Evolutionary conservation across 64 coral and sea anemone species (phyloP), one percentile per base, ranked within the genome.

Genomic region (Dendrophyllia cribrosa): DNA sequence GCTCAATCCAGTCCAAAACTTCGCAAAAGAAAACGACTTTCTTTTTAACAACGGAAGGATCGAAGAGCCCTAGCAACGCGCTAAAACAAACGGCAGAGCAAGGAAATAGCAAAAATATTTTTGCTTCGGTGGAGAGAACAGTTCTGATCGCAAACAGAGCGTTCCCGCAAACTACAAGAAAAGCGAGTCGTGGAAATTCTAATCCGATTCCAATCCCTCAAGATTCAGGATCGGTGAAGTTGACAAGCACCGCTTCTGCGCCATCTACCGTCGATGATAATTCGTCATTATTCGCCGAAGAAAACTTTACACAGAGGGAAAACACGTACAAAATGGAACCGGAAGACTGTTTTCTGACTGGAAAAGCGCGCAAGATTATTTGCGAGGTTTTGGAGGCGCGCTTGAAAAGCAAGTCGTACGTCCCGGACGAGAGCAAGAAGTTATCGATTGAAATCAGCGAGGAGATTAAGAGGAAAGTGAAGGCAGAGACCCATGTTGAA

Each of bases 261-360:
- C 13, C 59, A 15, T 4, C 17, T 5, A 82, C 14, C 43, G 43
- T 19, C 19, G 58, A 83, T 43, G 59, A 83, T 11, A 65, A 63
- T 9, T 45, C 17, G 3, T 64, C 34, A 4, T 2, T 45, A 3
- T 65, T 10, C 7, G 7, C 15, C 19, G 6, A 0, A 15, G 59
- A 82, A 64, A 65, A 67, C 45, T 2, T 46, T 0, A n/a, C 13
- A 15, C 16, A 16, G 24, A 66, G 69, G 8, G 91, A 86, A 45
- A 93, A 93, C 72, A 87, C 91, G 7, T 92, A 87, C 60, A 78
- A 93, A 65, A 68, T 93, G 72, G 22, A 65, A 17, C 91, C 91
- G 3, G 62, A 87, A 4, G 17, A 87, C 23, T 43, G 52, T 10
- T 87, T 86, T 49, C 16, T 87, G 22, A 62, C 60, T 22, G 82